Conservation (phyloP, 2,888 invertebrate species). For the Netelia fuscicornis region DNA sequence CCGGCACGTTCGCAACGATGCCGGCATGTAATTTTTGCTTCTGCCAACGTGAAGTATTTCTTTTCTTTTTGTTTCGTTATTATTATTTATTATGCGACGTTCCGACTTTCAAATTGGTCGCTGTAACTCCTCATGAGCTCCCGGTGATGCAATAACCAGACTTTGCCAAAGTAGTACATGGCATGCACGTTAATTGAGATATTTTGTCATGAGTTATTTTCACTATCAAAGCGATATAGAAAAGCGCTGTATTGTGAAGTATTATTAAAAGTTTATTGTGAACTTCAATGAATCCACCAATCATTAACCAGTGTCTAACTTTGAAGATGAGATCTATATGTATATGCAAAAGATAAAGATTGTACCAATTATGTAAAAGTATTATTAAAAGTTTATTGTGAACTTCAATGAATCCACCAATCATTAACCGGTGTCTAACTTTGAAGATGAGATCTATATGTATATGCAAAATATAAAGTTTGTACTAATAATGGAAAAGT, state of each 20-base stretch:
- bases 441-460: too few species aligned
- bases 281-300: background rate
- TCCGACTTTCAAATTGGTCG: background rate
- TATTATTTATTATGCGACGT: conserved; percentile 3
- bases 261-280: background rate
- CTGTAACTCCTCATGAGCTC: conserved; percentile 13
- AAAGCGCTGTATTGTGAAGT: background rate
- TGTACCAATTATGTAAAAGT: too few species aligned
- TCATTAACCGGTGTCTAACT: too few species aligned
- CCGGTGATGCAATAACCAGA: conserved; percentile 19
- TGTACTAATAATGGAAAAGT: too few species aligned
- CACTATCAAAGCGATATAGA: background rate
- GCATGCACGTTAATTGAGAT: background rate
- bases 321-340: background rate
- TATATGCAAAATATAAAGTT: too few species aligned
- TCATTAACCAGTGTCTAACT: background rate
- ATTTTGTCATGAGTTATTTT: background rate
- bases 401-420: too few species aligned
- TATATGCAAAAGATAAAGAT: too few species aligned
- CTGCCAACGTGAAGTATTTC: conserved; percentile 19
- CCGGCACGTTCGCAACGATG: conserved; percentile 49
- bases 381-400: too few species aligned
- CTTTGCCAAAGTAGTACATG: background rate
- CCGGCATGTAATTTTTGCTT: conserved; percentile 43
- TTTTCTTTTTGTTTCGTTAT: conserved; percentile 20